These are phyloP conservation scores for Rhysida immarginata DNA, from an alignment of 1,140 invertebrate species.

Conservation along the genomic window DNA sequence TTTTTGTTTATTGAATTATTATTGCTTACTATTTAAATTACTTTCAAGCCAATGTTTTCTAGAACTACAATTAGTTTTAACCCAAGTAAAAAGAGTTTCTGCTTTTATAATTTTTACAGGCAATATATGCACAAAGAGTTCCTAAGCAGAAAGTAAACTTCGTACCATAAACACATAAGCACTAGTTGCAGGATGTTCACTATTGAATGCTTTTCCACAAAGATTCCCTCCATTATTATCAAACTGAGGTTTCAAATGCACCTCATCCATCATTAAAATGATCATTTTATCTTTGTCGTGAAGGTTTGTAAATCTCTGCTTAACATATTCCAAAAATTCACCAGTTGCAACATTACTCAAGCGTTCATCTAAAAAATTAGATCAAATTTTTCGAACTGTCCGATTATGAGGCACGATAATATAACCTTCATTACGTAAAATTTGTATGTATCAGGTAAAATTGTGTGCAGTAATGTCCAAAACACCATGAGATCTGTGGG, in stretches of 20 bases:
- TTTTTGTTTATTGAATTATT: conserved; percentile 17
- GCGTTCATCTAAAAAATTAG: background rate
- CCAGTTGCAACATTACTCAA: background rate
- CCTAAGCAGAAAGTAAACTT: conserved; percentile 8
- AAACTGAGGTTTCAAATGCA: conserved; percentile 15
- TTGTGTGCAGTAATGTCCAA: background rate
- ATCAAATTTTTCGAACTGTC: background rate
- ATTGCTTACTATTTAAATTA: conserved; percentile 13
- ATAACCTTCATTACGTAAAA: background rate
- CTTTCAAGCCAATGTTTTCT: conserved; percentile 9
- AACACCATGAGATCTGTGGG: background rate
- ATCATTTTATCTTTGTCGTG: background rate
- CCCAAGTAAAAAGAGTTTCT: conserved; percentile 4
- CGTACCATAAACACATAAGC: conserved; percentile 16
- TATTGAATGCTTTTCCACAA: conserved; percentile 13
- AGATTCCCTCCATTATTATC: conserved; percentile 17
- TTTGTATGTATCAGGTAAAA: background rate
- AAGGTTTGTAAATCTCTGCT: background rate
- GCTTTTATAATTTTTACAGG: conserved; percentile 12
- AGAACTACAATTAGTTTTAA: conserved; percentile 12
- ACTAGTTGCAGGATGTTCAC: conserved; percentile 10
- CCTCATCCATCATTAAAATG: conserved; percentile 16
- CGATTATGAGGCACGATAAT: background rate
- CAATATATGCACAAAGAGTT: conserved; percentile 16
- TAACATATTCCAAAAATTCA: background rate